Conservation (phyloP, 2,888 invertebrate species). For the Aradus depressus region DNA sequence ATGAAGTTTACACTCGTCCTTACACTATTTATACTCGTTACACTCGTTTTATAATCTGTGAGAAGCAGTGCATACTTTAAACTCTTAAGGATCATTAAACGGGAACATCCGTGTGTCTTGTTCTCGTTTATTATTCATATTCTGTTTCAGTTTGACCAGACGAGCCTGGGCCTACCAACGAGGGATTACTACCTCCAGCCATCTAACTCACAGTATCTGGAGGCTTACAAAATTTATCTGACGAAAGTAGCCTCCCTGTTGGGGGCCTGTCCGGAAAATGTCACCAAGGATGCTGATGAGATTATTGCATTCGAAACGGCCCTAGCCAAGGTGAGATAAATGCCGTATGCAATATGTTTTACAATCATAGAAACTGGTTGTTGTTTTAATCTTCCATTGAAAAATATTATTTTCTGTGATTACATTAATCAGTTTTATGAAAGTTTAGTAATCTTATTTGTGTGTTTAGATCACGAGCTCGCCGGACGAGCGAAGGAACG, state of each 20-base stretch:
- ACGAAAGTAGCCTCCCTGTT: conserved; percentile 58
- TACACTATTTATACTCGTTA: too few relatives aligned
- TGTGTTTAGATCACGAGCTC: conserved; percentile 57
- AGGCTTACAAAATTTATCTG: conserved; percentile 71
- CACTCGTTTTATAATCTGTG: too few relatives aligned
- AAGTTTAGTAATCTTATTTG: neutral
- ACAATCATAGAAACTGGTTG: too few relatives aligned
- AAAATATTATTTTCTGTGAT: neutral
- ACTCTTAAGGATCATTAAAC: too few relatives aligned
- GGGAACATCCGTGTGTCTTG: too few relatives aligned
- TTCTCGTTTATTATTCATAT: conserved; percentile 12
- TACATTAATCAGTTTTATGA: neutral
- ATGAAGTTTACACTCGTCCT: too few relatives aligned
- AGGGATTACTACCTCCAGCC: conserved; percentile 49
- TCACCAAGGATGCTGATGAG: conserved; percentile 53
- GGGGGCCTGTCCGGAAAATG: conserved; percentile 53
- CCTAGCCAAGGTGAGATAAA: conserved; percentile 45
- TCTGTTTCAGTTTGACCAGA: conserved; percentile 67
- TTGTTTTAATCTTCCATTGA: too few relatives aligned
- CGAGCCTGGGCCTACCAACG: conserved; percentile 62
- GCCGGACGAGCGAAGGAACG: conserved; percentile 67
- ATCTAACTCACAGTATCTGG: conserved; percentile 52
- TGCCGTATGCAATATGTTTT: neutral
- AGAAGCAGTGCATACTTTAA: too few relatives aligned
- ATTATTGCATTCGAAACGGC: conserved; percentile 69